Base-by-base conservation (phyloP, 2,888 invertebrate species). In the Lordiphosa andalusiaca region DNA sequence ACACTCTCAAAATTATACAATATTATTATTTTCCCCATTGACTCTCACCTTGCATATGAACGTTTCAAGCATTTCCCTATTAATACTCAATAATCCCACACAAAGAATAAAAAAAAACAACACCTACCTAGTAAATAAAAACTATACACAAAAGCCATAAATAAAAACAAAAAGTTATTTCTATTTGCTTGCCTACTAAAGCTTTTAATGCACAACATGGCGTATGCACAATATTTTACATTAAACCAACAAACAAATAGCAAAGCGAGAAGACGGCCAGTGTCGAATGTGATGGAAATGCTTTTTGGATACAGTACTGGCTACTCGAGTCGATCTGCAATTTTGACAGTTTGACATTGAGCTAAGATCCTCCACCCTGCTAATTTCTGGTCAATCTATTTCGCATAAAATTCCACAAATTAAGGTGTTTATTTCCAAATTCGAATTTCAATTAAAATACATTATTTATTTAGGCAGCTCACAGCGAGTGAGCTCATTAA, bases 191-290 rank as follows among this genome's bases (percentile, higher is more conserved):
- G 30, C 30, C 33, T 44, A 16, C 33, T 53, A 81, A 82, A 78
- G 82, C 77, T 82, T 77, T 77, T 77, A 84, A 82, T 84, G 77
- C 71, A 61, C 60, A 84, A 61, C 72, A 61, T 40, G 52, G 61
- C 77, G 74, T 61, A 77, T 81, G 62, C 71, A 73, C 75, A 50
- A 77, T 84, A 82, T 78, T 82, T 82, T 77, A 78, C 80, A 82
- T 78, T 82, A 84, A 77, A 67, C 65, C 64, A 76, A 83, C 81
- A 76, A 83, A 83, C 73, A 30, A 30, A 30, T 7, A 30, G 30
- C 30, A 30, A 9, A 10, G 30, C 30, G 30, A 30, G 30, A 30
- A 30, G 30, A 30, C 10, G 30, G 9, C 42, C 36, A 33, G 36
- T 48, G 36, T 48, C 42, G 33, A 62, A 38, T 39, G 62, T 55